phyloP scores from a whole-genome alignment of 2,888 invertebrate species.

The Hirtodrosophila histrioides region DNA sequence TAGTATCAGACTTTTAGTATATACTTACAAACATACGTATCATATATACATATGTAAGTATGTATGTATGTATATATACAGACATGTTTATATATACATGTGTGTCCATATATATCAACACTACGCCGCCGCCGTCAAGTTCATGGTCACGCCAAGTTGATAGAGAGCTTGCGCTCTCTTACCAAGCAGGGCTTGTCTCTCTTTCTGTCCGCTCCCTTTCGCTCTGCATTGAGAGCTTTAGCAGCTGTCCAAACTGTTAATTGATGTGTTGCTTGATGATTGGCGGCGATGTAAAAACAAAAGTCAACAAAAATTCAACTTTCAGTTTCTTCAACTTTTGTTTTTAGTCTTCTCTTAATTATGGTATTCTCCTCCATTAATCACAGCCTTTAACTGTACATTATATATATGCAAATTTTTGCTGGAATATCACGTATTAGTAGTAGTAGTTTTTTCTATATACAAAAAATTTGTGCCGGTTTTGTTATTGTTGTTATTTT shows the following conservation, averaged over 20 bases:
- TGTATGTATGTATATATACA: constrained; percentile 13
- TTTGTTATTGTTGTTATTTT: constrained; percentile 21
- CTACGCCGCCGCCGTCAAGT: constrained; percentile 67
- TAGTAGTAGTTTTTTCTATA: constrained; percentile 4
- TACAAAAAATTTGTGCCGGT: constrained; percentile 29
- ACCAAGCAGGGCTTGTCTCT: constrained; percentile 5
- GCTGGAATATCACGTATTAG: constrained; percentile 11
- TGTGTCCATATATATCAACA: constrained; percentile 26
- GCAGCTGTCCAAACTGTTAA: constrained; percentile 40
- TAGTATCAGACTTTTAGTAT: constrained; percentile 30
- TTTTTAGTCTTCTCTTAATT: constrained; percentile 17
- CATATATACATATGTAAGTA: constrained; percentile 20
- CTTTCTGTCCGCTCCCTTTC: constrained; percentile 1
- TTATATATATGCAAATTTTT: constrained; percentile 23
- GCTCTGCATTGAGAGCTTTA: constrained; percentile 18
- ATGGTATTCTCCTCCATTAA: constrained; percentile 12
- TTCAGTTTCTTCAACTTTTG: constrained; percentile 56
- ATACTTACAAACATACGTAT: constrained; percentile 4
- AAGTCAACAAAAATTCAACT: constrained; percentile 45
- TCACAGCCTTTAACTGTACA: constrained; percentile 8
- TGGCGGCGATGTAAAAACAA: constrained; percentile 27
- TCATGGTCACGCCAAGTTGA: constrained; percentile 70
- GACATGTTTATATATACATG: constrained; percentile 1
- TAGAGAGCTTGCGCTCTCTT: constrained; percentile 66
- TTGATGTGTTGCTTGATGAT: constrained; percentile 33